Base-by-base conservation (phyloP, 2,888 invertebrate genomes). In the Agrypnus murinus region DNA sequence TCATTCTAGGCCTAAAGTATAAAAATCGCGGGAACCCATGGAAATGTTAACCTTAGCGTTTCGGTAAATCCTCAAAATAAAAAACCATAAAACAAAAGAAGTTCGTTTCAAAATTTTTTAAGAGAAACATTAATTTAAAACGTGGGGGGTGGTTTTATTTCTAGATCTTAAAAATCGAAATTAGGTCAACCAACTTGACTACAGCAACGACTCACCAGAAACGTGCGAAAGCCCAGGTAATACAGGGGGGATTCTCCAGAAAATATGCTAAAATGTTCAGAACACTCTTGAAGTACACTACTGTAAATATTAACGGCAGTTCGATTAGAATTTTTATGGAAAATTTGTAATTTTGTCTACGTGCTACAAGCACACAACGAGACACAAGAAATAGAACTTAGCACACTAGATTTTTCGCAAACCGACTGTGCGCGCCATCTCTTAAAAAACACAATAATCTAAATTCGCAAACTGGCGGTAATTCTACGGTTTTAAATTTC, bases 161-260 rank as follows among this genome's bases (percentile, higher is more conserved):
- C 65, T 60, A 69, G 65, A 69, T 63, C 69, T 69, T 63, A 69
- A 69, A 72, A 69, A 69, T 40, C 65, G 66, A 69, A 72, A 72
- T 66, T 72, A 72, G 72, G 72, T 72, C 72, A 72, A 65, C 65
- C 64, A 65, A 72, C 65, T 65, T 69, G 64, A 68, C 64, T 69
- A 69, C 66, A 69, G 67, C 58, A 69, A 68, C 69, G 65, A 72
- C 72, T 69, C 60, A 72, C 72, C 72, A 66, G 46, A 48, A 72
- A 65, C 57, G 59, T 58, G 55, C 58, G 57, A 65, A 65, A 68
- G 62, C 36, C 32, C 60, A 55, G 46, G 12, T 34, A 55, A 45
- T 62, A 55, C 43, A 25, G 38, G 15, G 46, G 36, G 36, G 15
- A 53, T 55, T 40, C 31, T 48, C 14, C 12, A 17, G 9, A 43